A percentile compares a stretch with the other conserved stretches of the same genome.
Evolutionary conservation across 2,797 vertebrate species (phyloP).

Genomic region (Enteromius viviparus): DNA sequence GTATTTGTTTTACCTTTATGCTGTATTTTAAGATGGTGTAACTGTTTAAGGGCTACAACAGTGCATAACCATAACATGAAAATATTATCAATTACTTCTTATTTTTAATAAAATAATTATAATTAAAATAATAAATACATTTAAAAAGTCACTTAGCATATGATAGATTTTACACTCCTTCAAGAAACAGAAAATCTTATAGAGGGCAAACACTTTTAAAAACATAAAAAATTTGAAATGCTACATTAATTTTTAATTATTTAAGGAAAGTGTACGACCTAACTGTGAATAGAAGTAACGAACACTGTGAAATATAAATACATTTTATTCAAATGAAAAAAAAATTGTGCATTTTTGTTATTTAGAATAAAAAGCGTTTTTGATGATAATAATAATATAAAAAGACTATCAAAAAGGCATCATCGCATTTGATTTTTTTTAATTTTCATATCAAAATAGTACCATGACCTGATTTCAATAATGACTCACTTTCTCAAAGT

Average conservation of each 20-base stretch:
- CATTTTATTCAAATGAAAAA: neutral
- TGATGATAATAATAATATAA: neutral
- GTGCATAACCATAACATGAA: neutral
- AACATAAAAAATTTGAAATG: neutral
- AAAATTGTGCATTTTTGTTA: neutral
- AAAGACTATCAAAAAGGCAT: no score
- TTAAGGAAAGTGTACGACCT: neutral
- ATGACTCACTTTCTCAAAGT: neutral
- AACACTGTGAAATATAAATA: neutral
- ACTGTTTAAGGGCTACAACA: no score
- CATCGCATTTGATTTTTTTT: no score
- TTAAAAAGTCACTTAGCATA: conserved; percentile 32
- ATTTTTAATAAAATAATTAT: no score
- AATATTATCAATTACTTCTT: no score
- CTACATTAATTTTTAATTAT: neutral
- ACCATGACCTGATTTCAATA: neutral
- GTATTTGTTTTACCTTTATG: no score
- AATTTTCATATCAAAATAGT: no score
- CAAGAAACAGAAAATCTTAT: neutral
- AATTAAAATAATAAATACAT: neutral
- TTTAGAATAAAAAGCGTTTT: neutral
- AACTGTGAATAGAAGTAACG: neutral
- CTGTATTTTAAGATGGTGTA: no score
- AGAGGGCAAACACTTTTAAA: neutral
- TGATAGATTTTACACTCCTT: conserved; percentile 33